Evolutionary conservation across 1,140 invertebrate species (phyloP), one percentile per base, ranked within the genome.

Genomic region (Eupristina koningsbergeri): DNA sequence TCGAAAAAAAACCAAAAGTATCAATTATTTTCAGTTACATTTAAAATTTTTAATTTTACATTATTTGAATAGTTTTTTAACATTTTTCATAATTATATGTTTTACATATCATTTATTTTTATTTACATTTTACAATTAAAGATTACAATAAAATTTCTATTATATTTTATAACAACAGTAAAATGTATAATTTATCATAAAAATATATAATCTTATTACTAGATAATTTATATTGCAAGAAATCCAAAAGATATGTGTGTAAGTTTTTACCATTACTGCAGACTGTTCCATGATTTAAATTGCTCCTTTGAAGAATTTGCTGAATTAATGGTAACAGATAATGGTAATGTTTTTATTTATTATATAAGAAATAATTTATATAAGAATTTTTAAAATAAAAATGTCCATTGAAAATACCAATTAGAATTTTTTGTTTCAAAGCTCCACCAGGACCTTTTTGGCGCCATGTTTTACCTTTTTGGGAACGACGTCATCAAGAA

Each of bases 191-290:
- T 39, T 29, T 34, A n/a, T 41, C n/a, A n/a, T n/a, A n/a, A n/a
- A n/a, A n/a, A n/a, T n/a, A n/a, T n/a, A n/a, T n/a, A n/a, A n/a
- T 53, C 78, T 86, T 83, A 86, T 86, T 92, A 90, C 71, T 90
- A 98, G 96, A 95, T 98, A 1, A 96, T 99, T 73, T 99, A 99
- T 89, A 95, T 97, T 0, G 94, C 96, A 0, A 94, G 98, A 73
- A 98, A 99, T 93, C 97, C 98, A 3, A 99, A 99, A 91, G 41
- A 99, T 89, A 95, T 96, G 83, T 96, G 96, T 71, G 97, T 99
- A 0, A 98, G 97, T 0, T 98, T 96, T 89, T 99, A 96, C 89
- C 95, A 98, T 90, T 98, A 98, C 88, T 95, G 94, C 86, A 94
- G 92, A 86, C 86, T 95, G n/a, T 93, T 97, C 26, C 95, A 96